Evolutionary conservation across 2,797 vertebrate species (phyloP).

Genomic region (Pangasius mekongensis): DNA sequence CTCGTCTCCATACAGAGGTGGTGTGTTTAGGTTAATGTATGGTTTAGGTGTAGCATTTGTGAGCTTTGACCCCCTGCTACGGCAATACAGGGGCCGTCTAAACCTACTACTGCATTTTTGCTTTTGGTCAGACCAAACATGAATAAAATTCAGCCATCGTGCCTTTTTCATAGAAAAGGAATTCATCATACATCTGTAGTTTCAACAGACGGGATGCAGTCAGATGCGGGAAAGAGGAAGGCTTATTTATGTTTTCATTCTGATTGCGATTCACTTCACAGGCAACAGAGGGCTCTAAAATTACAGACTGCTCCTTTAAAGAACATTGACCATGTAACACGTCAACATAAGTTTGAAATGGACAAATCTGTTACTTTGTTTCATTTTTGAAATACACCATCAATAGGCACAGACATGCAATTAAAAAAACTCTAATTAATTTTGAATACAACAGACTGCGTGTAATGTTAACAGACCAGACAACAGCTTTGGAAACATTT

Average conservation of each 20-base stretch:
- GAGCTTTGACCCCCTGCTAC: neutral
- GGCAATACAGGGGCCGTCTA: neutral
- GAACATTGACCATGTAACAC: neutral
- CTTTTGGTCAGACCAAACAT: neutral
- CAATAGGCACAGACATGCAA: neutral
- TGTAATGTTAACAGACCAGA: neutral
- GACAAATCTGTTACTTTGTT: neutral
- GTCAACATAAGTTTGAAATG: neutral
- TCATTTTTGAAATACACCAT: neutral
- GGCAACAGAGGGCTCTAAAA: neutral
- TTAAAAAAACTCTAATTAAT: neutral
- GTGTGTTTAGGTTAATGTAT: neutral
- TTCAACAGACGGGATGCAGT: neutral
- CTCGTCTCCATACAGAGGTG: neutral
- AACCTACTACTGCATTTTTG: neutral
- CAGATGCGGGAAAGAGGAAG: neutral
- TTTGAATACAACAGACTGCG: neutral
- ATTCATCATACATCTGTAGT: neutral
- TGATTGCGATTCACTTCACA: neutral
- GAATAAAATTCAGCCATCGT: neutral
- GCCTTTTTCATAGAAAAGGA: neutral
- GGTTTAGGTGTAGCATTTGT: neutral
- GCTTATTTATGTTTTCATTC: neutral
- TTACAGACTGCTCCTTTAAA: no score
- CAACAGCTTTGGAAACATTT: constrained; percentile 3